Evolutionary conservation across 2,797 vertebrate species (phyloP), one percentile per base, ranked within the genome.

Genomic region (Podargus strigoides): DNA sequence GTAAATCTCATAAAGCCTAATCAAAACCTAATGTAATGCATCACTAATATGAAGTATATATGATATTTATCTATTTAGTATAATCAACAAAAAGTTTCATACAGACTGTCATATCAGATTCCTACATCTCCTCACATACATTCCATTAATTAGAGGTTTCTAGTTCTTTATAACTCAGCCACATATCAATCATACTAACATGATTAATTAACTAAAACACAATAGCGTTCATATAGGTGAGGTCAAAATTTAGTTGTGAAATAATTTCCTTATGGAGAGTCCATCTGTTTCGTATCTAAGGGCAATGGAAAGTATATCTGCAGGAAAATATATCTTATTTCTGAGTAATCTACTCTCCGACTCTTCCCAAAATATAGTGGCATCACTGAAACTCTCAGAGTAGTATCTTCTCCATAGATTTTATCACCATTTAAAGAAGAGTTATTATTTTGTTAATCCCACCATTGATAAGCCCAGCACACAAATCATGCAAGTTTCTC

Each of bases 1-100:
- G 47, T 83, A 95, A 89, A 96, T 87, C 82, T 95, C 74, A 87
- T 93, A 90, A 94, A 78, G 30, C 6, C 46, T 97, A 96, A 96
- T 96, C 84, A 94, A 95, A 97, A 94, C 47, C 89, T 86, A 95
- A 87, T 80, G 75, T 23, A 94, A 93, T 84, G 36, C 14, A 95
- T 44, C 58, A 89, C 89, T 88, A 93, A 70, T 59, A 89, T 46
- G 42, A 89, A 80, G 52, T 64, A 80, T 60, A 39, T 24, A 87
- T 50, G 60, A 55, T 74, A 90, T 82, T 88, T 88, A 88, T 91
- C 53, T 91, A 24, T 79, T 78, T 67, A 73, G 26, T n/a, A 47
- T 24, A 68, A 86, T 82, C 85, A 81, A 82, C 36, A 92, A 66
- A 75, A 95, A 37, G 36, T 69, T 86, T 91, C 30, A 47, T 78